Conservation (phyloP, 2,888 invertebrate genomes). For the Trimorus sp. region DNA sequence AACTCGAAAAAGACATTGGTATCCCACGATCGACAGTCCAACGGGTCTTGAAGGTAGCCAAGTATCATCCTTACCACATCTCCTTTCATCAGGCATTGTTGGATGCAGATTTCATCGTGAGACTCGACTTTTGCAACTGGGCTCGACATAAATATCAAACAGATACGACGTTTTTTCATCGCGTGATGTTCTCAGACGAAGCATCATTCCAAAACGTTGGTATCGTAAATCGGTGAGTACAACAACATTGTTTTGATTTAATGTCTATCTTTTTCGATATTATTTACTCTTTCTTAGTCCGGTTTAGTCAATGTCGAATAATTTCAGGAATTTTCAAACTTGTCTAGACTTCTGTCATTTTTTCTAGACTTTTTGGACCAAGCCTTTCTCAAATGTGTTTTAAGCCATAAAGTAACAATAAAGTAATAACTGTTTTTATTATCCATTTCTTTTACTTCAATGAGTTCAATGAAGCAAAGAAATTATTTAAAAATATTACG, state of each 20-base stretch:
- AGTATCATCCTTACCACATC: conserved; percentile 47
- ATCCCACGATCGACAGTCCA: conserved; percentile 40
- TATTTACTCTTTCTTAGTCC: too few species aligned
- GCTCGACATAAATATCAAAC: conserved; percentile 20
- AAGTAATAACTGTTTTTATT: too few species aligned
- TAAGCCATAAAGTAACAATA: too few species aligned
- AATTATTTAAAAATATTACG: neutral
- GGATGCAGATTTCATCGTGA: conserved; percentile 7
- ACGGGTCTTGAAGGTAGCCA: conserved; percentile 16
- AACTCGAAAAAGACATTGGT: conserved; percentile 36
- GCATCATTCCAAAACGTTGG: conserved; percentile 69
- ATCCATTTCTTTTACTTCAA: too few species aligned
- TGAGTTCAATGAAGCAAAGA: neutral
- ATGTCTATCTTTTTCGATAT: too few species aligned
- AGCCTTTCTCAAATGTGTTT: too few species aligned
- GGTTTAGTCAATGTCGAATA: too few species aligned
- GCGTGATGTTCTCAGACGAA: conserved; percentile 70
- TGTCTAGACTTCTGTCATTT: too few species aligned
- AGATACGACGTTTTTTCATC: conserved; percentile 52
- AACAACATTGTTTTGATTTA: too few species aligned
- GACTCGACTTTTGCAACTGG: conserved; percentile 47
- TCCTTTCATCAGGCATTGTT: conserved; percentile 32
- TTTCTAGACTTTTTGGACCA: too few species aligned
- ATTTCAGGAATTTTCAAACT: too few species aligned
- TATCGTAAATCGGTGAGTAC: conserved; percentile 54